Base-by-base conservation (phyloP, 2,888 invertebrate species). In the Diploptera punctata region DNA sequence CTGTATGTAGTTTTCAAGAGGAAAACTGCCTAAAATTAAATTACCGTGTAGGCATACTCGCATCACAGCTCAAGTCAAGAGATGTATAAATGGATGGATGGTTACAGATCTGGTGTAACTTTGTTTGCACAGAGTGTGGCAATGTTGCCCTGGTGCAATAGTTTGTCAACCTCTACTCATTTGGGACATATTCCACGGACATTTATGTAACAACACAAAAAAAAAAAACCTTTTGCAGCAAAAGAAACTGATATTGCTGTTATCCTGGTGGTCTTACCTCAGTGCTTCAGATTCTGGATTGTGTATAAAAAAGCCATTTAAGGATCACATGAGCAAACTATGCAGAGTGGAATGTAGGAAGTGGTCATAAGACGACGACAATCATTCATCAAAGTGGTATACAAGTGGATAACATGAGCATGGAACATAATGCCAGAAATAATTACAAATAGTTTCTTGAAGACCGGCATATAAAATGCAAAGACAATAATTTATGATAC, bases 221-320 rank as follows among this genome's bases (percentile, higher is more conserved):
- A n/a, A 38, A 38, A 18, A n/a, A 49, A 49, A 49, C 7, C 5
- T 49, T n/a, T 13, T 49, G 7, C 18, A n/a, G 49, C 7, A n/a
- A 13, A 5, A 49, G 5, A 49, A 49, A 18, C 49, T 49, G 49
- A 18, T n/a, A 49, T 49, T 18, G n/a, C 49, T 49, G 49, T 49
- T 49, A 49, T 49, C 49, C 49, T 49, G 49, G 18, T 49, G 49
- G 49, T 49, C 49, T 49, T 49, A 49, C n/a, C n/a, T n/a, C 49
- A 13, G 49, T 7, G 7, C 10, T 7, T 49, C 49, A 49, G n/a
- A 9, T n/a, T 49, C n/a, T 49, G 49, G 49, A 49, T 49, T 9
- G 7, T 9, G 7, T 9, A 13, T 13, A 13, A 38, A 38, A 7
- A 38, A 38, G 13, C 43, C 43, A 38, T 38, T 38, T 13, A 49